These are phyloP conservation scores for Diadophis punctatus DNA, from an alignment of 2,113 vertebrate genomes.

Conservation along the genomic window DNA sequence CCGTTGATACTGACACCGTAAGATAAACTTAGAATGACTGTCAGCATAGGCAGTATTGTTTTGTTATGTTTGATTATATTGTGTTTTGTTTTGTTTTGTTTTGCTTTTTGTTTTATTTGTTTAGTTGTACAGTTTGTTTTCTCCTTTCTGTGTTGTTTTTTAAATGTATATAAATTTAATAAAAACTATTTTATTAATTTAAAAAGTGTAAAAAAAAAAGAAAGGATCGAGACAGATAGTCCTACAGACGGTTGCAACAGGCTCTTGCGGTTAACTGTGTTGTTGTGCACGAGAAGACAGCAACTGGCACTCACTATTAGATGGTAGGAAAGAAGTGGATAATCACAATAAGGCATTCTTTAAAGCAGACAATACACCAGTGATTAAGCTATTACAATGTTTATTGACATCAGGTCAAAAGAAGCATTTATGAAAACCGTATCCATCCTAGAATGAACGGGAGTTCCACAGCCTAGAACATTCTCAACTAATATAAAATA, in stretches of 20 bases:
- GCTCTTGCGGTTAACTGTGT: background rate
- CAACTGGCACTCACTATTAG: conserved; percentile 18
- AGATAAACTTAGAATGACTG: no score
- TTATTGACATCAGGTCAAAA: conserved; percentile 21
- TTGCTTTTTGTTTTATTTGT: no score
- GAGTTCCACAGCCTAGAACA: conserved; percentile 46
- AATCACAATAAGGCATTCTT: background rate
- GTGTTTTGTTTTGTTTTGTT: no score
- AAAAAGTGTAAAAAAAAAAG: no score
- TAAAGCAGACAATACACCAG: background rate
- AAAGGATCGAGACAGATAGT: background rate
- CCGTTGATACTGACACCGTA: no score
- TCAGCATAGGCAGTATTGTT: no score
- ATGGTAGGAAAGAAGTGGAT: rapidly evolving
- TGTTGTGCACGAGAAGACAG: background rate
- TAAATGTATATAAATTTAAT: no score
- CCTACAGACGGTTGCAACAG: conserved; percentile 9
- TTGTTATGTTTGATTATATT: no score
- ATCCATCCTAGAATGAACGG: background rate
- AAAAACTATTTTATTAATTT: no score
- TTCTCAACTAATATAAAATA: conserved; percentile 4
- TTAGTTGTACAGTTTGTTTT: no score
- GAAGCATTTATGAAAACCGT: conserved; percentile 9
- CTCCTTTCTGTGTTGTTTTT: no score
- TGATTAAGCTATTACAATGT: background rate